phyloP scores from a whole-genome alignment of 1,140 invertebrate genomes.

The Neelides sp. region DNA sequence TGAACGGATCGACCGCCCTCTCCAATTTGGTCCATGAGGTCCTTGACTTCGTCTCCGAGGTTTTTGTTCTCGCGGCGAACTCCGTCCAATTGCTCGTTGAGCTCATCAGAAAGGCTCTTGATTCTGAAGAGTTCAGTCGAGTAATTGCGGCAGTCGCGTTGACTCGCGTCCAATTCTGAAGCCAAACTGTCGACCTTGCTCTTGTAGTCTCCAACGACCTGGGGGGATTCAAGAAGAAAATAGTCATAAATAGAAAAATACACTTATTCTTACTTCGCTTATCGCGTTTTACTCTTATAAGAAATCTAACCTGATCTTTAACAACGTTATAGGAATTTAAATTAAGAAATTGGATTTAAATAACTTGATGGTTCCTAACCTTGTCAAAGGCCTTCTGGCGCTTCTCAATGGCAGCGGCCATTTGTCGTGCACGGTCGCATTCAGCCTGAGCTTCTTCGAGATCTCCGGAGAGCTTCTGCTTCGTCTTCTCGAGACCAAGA shows the following conservation, averaged over 20 bases:
- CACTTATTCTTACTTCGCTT: too few species aligned
- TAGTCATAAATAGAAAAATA: too few species aligned
- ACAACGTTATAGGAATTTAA: too few species aligned
- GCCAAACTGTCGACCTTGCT: slow-evolving; percentile 94
- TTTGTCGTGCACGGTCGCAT: too few species aligned
- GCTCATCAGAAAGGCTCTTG: slow-evolving; percentile 93
- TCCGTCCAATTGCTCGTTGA: slow-evolving; percentile 88
- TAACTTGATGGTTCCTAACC: too few species aligned
- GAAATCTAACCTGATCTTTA: too few species aligned
- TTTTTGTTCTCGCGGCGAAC: slow-evolving; percentile 98
- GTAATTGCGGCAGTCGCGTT: slow-evolving; percentile 98
- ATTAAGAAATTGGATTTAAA: too few species aligned
- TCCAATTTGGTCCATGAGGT: slow-evolving; percentile 92
- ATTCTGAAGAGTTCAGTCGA: slow-evolving; percentile 97
- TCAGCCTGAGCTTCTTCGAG: too few species aligned
- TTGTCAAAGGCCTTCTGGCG: too few species aligned
- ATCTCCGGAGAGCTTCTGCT: slow-evolving; percentile 5
- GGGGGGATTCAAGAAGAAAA: too few species aligned
- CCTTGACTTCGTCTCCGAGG: slow-evolving; percentile 94
- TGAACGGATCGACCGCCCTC: slow-evolving; percentile 97
- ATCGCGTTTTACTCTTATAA: too few species aligned
- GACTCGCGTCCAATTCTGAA: slow-evolving; percentile 89
- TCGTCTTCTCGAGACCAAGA: slow-evolving; percentile 2
- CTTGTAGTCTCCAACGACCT: slow-evolving; percentile 98
- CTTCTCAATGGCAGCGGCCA: too few species aligned